A percentile compares a stretch with the other conserved stretches of the same genome.
phyloP scores from a whole-genome alignment of 2,888 invertebrate genomes.

The Aphidius colemani region DNA sequence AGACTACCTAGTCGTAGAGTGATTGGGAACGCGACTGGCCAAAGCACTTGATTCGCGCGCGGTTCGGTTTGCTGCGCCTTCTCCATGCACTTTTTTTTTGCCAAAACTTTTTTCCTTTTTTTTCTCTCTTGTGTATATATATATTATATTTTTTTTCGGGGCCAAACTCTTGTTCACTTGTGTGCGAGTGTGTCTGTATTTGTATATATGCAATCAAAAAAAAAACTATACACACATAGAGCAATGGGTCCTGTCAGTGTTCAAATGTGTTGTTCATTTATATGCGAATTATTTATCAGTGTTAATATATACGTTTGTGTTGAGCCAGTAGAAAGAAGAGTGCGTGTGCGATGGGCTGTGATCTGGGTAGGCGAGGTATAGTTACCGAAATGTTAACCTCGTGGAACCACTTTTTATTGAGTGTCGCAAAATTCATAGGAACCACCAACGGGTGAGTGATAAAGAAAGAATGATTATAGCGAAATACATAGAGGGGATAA shows the following conservation, averaged over 20 bases:
- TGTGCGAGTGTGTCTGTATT: constrained; percentile 18
- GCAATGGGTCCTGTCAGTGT: constrained; percentile 21
- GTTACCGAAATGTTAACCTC: constrained; percentile 65
- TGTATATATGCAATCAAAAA: constrained; percentile 30
- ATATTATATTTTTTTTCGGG: constrained; percentile 29
- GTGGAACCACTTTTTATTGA: constrained; percentile 69
- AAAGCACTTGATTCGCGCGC: constrained; percentile 60
- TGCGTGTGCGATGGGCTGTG: constrained; percentile 44
- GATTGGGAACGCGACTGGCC: constrained; percentile 62
- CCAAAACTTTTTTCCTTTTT: constrained; percentile 15
- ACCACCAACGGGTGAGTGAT: constrained; percentile 50
- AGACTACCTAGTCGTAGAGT: constrained; percentile 61
- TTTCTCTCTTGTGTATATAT: constrained; percentile 23
- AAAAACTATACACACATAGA: constrained; percentile 16
- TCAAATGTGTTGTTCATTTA: constrained; percentile 20
- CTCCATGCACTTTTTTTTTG: constrained; percentile 56
- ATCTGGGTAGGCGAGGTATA: constrained; percentile 55
- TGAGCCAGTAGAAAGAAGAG: constrained; percentile 34
- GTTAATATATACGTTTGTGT: background rate
- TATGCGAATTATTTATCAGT: background rate
- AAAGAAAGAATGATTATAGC: constrained; percentile 37
- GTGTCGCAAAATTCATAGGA: constrained; percentile 68
- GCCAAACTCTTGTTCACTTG: constrained; percentile 22
- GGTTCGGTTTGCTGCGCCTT: constrained; percentile 59
- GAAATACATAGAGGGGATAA: constrained; percentile 7